Evolutionary conservation across 2,888 invertebrate genomes (phyloP), one percentile per base, ranked within the genome.

Genomic region (Auanema sp.): DNA sequence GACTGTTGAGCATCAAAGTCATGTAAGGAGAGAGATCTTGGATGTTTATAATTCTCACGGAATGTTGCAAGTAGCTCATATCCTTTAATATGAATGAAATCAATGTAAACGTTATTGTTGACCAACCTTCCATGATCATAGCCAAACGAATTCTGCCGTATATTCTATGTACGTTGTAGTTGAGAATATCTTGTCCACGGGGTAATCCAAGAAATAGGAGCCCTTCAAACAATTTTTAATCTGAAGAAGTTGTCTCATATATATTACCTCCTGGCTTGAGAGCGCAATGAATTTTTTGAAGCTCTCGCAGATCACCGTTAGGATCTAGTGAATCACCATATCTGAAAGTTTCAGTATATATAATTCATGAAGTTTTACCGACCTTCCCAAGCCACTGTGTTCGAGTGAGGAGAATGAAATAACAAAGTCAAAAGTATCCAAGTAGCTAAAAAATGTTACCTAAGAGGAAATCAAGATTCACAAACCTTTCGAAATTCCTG

Each of bases 141-240:
- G 61, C 61, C 16, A 61, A 44, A 14, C 61, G n/a, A 0, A 61
- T 61, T 47, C 61, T 43, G 2, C 61, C 61, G 33, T 61, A 61
- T 23, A 61, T 54, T 49, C 61, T 54, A 42, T 61, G 61, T 10
- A 61, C 49, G 47, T 61, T 61, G 55, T 55, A 61, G 33, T 61
- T 54, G 2, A 55, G 18, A 6, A 49, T 40, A 24, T 61, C 61
- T 25, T 44, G 50, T 11, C 61, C 61, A 14, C 54, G 14, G 1
- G 61, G 61, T 12, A 61, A 33, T 5, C 61, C 61, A 4, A 61
- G 12, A 47, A 55, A 61, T 2, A 53, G 33, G 40, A 25, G 33
- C 6, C 47, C 47, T 47, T 16, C 16, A 47, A 47, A 16, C 3
- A 18, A 16, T 47, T 47, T 47, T 10, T 47, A 3, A 5, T 5